Evolutionary conservation across 2,113 vertebrate species (phyloP), one percentile per base, ranked within the genome.

Genomic region (Myotis brandtii): DNA sequence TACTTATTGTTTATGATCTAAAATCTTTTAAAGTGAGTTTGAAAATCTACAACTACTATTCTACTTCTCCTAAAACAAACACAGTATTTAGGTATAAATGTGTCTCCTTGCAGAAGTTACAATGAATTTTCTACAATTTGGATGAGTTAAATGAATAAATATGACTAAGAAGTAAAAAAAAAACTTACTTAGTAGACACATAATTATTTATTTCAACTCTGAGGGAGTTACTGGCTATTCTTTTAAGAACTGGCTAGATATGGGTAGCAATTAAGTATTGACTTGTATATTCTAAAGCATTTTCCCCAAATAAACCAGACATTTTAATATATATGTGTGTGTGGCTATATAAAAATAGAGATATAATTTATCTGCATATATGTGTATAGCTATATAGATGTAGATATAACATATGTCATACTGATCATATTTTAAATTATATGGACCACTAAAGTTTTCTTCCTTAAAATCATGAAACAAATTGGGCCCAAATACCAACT

Each of bases 21-120:
- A 73, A 96, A 34, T 73, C 82, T 91, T 98, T 95, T 94, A 52
- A 98, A 96, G 25, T 52, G 97, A 92, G 16, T 37, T 93, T 64
- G 54, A 97, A 96, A 95, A 84, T 46, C 64, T 76, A 75, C 1
- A 95, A 16, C 34, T 82, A 77, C 17, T 97, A 43, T 48, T 76
- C 92, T 87, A 82, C 70, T 96, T 97, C 62, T 66, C 82, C 18
- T 75, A 83, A 92, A 70, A 25, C 37, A 64, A 67, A 97, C 82
- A 48, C 0, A 37, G 37, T 85, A 86, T 83, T 75, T 94, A 73
- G 32, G 17, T 80, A 54, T 95, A 94, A 88, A 66, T 85, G 54
- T 11, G n/a, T 83, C 56, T 95, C 17, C 54, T 43, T 52, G 5
- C n/a, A 97, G 93, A 93, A 86, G 50, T 75, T 86, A 81, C 96